Conservation (phyloP, 2,797 vertebrate species). For the Basileuterus tristriatus region DNA sequence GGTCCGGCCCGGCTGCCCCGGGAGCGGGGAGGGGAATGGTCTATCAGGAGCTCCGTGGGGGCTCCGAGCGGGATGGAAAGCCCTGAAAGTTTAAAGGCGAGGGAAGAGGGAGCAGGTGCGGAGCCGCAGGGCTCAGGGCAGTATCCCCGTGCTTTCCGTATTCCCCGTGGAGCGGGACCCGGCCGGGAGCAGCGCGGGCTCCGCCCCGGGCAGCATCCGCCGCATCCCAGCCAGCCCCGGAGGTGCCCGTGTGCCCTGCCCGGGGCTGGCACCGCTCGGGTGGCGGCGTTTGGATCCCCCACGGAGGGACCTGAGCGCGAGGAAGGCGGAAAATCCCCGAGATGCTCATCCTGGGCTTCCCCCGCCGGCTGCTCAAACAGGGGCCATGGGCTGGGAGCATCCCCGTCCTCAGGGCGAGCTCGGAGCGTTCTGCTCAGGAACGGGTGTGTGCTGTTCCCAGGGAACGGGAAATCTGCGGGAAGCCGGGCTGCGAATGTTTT, state of each 20-base stretch:
- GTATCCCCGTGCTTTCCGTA: fast-evolving
- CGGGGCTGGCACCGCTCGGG: not conserved
- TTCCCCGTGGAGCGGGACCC: fast-evolving
- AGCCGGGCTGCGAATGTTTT: not conserved
- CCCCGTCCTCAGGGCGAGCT: not conserved
- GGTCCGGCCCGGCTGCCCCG: not conserved
- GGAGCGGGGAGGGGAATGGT: fast-evolving
- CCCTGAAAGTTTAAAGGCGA: constrained; percentile 3
- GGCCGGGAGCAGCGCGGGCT: not conserved
- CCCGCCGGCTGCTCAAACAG: fast-evolving
- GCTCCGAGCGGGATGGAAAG: not conserved
- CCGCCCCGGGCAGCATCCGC: not conserved
- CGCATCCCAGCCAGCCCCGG: not conserved
- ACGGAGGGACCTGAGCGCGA: fast-evolving
- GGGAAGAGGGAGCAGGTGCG: not conserved
- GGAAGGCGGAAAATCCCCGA: not conserved
- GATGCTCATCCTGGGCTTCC: not conserved
- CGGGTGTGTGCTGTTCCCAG: fast-evolving
- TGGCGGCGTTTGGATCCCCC: fast-evolving
- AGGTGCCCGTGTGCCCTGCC: not conserved
- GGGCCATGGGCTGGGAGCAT: fast-evolving
- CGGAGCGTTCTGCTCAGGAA: fast-evolving
- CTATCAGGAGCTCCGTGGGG: not conserved
- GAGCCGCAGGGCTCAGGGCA: not conserved
- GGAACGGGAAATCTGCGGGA: not conserved